Evolutionary conservation across 2,113 vertebrate genomes (phyloP), one percentile per base, ranked within the genome.

Genomic region (Aegithalos caudatus): DNA sequence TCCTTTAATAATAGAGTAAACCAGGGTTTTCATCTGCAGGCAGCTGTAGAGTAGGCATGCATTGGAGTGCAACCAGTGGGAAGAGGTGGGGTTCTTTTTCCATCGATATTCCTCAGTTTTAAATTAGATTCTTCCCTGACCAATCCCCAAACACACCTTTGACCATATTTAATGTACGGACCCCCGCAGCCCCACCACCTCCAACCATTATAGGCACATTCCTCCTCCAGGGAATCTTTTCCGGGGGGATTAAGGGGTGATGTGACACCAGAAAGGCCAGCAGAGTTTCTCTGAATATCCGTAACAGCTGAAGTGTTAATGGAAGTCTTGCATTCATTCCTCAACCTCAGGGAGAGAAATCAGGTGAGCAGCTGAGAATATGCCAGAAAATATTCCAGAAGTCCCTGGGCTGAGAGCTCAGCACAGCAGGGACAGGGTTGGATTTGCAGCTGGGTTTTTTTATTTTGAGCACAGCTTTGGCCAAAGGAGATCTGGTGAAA

Each of bases 1-100:
- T 97, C 66, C 94, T 97, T 92, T 89, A 93, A 90, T 96, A 97
- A 94, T 96, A 92, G 97, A 98, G 97, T 97, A 97, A 98, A 97
- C 97, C 97, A 87, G 94, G 58, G 86, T 86, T 87, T 96, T 88
- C 96, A 86, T 57, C 97, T 97, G 92, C 94, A 96, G 96, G 83
- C 97, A 94, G 94, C 92, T 95, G 94, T 22, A 85, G 40, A 81
- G 90, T 31, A 44, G 93, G 88, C 97, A 97, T 91, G 97, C 96
- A 65, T 91, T 93, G 54, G 83, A 95, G 97, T 95, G 90, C 95
- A 93, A 80, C 76, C 14, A 45, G 71, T 67, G 91, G 92, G 87
- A 23, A 82, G 67, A 80, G 53, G 5, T 38, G 27, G 22, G 18
- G 22, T 25, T 27, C 10, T 13, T 57, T 74, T 64, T 40, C 85